Evolutionary conservation across 2,888 invertebrate species (phyloP), one percentile per base, ranked within the genome.

Genomic region (Agriopis leucophaearia): DNA sequence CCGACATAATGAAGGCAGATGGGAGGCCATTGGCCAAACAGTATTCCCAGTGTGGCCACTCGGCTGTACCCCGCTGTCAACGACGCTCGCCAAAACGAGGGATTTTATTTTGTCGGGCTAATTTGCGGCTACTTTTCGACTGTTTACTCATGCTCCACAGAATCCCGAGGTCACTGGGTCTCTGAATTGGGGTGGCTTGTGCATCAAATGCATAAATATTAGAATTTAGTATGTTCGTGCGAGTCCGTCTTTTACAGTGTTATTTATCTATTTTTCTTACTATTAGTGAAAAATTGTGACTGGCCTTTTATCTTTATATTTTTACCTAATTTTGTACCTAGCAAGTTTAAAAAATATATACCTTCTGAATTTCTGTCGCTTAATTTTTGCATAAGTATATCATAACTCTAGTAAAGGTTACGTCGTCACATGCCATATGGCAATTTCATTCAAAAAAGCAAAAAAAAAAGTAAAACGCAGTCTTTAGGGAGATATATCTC

Each of bases 61-160:
- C 80, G 73, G 79, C 67, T 78, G 75, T 80, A 74, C 87, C 85
- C 84, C 82, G n/a, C n/a, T 85, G 88, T 84, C 86, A 84, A 78
- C 74, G 75, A 73, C 76, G 73, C 75, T 74, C 79, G 80, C 78
- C 82, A 83, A 83, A 87, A 85, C 82, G 81, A 78, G 79, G 80
- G 77, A 72, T 83, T 87, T 88, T 89, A 85, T 86, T 89, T 87
- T 87, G 80, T 76, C 78, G 74, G 78, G 80, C 85, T 87, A 88
- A 88, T 89, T 88, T 87, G 86, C 85, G 86, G 86, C 85, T 82
- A 81, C 81, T 83, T 79, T 83, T 82, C 79, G 80, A 79, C 74
- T 80, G 78, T 80, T 80, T 75, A 69, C 66, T 66, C 74, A 69
- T 66, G 69, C 73, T 74, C 77, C 67, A 74, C 78, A 78, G 81